A percentile compares a stretch with the other conserved stretches of the same genome.
phyloP scores from a whole-genome alignment of 2,888 invertebrate species.

The Chymomyza fuscimana region DNA sequence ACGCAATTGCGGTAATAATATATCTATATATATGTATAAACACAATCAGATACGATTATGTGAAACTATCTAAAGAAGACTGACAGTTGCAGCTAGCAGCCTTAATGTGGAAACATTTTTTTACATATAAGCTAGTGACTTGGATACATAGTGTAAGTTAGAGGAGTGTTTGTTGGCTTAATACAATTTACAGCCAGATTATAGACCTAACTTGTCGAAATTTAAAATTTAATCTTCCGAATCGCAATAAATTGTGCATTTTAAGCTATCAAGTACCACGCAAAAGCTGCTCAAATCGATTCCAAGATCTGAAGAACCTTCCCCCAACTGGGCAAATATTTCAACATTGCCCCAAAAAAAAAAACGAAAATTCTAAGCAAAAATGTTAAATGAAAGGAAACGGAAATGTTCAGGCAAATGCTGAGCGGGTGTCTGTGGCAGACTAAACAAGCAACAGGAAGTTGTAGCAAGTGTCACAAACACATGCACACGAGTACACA shows the following conservation, averaged over 20 bases:
- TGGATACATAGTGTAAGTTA: too few relatives aligned
- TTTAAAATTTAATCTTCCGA: too few relatives aligned
- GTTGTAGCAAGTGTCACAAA: conserved; percentile 18
- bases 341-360: neutral
- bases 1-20: too few relatives aligned
- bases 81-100: neutral
- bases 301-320: neutral
- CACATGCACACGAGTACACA: conserved; percentile 16
- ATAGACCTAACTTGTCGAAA: conserved; percentile 31
- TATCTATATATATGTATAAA: neutral
- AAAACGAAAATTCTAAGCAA: neutral
- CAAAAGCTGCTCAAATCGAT: neutral
- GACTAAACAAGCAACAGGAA: conserved; percentile 57
- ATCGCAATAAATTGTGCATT: too few relatives aligned
- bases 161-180: neutral
- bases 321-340: neutral
- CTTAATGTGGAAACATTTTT: neutral
- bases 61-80: neutral
- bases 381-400: conserved; percentile 59
- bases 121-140: too few relatives aligned
- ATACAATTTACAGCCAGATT: neutral
- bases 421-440: neutral
- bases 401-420: conserved; percentile 63
- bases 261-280: too few relatives aligned
- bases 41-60: neutral